Evolutionary conservation across 2,888 invertebrate genomes (phyloP).

Genomic region (Parthenolecanium corni): DNA sequence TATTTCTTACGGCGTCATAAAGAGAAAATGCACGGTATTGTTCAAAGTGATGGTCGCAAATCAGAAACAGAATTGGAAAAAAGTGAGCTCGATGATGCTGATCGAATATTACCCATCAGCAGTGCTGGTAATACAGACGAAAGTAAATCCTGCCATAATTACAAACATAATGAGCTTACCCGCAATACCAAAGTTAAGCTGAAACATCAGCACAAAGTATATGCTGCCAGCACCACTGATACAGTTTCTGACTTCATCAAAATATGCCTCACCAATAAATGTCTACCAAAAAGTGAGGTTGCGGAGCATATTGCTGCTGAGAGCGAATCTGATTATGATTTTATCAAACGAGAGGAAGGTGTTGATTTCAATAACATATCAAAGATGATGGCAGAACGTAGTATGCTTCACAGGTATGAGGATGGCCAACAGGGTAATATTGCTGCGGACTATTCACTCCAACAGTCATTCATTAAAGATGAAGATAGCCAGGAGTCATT

Average conservation of each 20-base stretch:
- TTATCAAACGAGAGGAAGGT: background rate
- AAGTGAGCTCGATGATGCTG: background rate
- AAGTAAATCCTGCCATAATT: background rate
- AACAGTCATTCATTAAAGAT: no score
- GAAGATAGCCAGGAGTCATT: no score
- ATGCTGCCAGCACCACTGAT: background rate
- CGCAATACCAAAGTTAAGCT: background rate
- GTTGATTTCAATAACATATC: no score
- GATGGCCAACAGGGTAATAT: no score
- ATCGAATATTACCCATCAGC: background rate
- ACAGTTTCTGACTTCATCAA: conserved; percentile 17
- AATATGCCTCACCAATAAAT: conserved; percentile 5
- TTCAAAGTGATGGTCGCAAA: conserved; percentile 27
- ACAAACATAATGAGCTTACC: conserved; percentile 25
- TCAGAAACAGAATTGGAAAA: background rate
- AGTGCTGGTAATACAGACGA: background rate
- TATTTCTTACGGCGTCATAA: conserved; percentile 87
- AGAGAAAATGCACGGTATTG: conserved; percentile 80
- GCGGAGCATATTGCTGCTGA: no score
- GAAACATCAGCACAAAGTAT: background rate
- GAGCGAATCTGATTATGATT: no score
- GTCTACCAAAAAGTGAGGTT: background rate
- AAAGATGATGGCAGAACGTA: no score
- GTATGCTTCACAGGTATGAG: no score
- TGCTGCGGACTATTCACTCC: no score